Evolutionary conservation across 2,888 invertebrate species (phyloP), one percentile per base, ranked within the genome.

Genomic region (Perdita meconis): DNA sequence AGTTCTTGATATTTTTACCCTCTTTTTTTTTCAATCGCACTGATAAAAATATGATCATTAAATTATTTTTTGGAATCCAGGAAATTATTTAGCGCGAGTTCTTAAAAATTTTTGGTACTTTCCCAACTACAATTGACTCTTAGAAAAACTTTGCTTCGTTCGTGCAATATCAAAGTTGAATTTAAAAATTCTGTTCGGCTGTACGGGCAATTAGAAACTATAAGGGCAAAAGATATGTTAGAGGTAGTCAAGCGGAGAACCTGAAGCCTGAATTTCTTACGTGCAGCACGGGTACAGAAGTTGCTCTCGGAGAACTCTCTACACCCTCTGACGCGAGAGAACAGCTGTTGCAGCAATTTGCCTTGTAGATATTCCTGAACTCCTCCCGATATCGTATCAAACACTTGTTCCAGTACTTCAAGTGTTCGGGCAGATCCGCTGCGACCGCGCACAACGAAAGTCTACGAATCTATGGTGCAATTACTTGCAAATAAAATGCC

Each of bases 291-390:
- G 19, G 47, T 47, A 42, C 1, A 26, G 42, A n/a, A 16, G 22
- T 12, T 47, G 34, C n/a, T 47, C 22, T 47, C 47, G 22, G 47
- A 47, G 22, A 47, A 47, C 19, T 47, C 22, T 47, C 19, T 19
- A 47, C 19, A 22, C 47, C 19, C 47, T 22, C 4, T 19, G 22
- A 47, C 19, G 19, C 22, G 22, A 47, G 47, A 47, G 47, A 47
- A 47, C 47, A 47, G 47, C 22, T 22, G 47, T 47, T 47, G 47
- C 47, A 47, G 47, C 47, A 47, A 47, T 47, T 47, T 47, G 47
- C 47, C 47, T 47, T 47, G 47, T 47, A 47, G 47, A 47, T 47
- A 19, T 47, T 47, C 47, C 47, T 8, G 47, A 47, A 47, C 12
- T 19, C 19, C 47, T 47, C 47, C 22, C 22, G 47, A 47, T 47